phyloP scores from a whole-genome alignment of 1,140 invertebrate species.

The Drosophila pectinifera region DNA sequence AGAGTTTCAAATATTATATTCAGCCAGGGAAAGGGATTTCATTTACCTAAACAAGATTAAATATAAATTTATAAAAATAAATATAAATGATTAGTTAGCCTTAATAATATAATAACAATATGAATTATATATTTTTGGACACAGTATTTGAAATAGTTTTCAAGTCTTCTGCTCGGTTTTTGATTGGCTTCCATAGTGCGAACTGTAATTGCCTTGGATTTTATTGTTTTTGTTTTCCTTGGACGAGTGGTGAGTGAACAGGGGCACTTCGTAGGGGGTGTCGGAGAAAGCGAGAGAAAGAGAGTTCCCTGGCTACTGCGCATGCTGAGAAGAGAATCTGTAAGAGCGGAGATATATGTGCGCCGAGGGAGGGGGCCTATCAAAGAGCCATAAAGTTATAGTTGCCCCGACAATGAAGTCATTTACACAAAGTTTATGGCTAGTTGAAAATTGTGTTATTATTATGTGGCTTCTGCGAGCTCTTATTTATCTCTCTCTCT shows the following conservation, averaged over 20 bases:
- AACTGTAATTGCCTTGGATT: slow-evolving; percentile 16
- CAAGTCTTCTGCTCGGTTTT: neutral
- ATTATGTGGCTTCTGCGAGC: slow-evolving; percentile 27
- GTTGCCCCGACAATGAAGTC: slow-evolving; percentile 47
- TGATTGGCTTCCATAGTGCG: slow-evolving; percentile 45
- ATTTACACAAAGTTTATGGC: slow-evolving; percentile 46
- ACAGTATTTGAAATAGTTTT: too few relatives aligned
- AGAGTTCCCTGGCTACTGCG: slow-evolving; percentile 29
- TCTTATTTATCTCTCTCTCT: slow-evolving; percentile 28
- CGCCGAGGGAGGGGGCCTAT: neutral
- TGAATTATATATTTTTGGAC: too few relatives aligned
- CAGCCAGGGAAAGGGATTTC: too few relatives aligned
- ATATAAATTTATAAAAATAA: too few relatives aligned
- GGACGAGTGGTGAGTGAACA: slow-evolving; percentile 3
- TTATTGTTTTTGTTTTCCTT: slow-evolving; percentile 34
- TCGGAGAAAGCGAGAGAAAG: slow-evolving; percentile 9
- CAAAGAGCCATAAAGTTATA: slow-evolving; percentile 52
- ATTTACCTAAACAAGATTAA: too few relatives aligned
- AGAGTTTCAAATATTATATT: too few relatives aligned
- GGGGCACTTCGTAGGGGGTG: slow-evolving; percentile 27
- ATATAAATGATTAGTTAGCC: too few relatives aligned
- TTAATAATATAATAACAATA: too few relatives aligned
- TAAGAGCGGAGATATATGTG: slow-evolving; percentile 23
- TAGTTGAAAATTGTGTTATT: slow-evolving; percentile 50
- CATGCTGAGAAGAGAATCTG: slow-evolving; percentile 35